Percentiles rank a stretch among this genome's conserved stretches.
Conservation (phyloP, 2,113 vertebrate genomes). For the Larimichthys polyactis region DNA sequence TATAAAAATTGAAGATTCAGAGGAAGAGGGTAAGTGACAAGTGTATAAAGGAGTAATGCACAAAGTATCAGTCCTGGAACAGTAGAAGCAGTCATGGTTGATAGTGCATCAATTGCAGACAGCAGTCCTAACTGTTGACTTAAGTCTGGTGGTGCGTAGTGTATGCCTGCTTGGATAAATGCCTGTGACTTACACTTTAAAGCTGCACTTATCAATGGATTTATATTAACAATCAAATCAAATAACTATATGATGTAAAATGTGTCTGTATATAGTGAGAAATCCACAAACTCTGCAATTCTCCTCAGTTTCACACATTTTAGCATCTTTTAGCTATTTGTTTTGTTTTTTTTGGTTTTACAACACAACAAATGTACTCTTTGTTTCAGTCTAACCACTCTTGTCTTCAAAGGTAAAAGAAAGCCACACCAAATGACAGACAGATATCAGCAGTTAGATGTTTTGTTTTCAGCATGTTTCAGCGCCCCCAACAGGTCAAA, state of each 20-base stretch:
- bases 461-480: neutral
- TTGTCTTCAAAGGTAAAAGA: neutral
- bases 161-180: neutral
- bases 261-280: neutral
- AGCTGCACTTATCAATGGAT: neutral
- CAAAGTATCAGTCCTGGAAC: no score
- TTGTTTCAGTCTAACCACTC: neutral
- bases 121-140: no score
- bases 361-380: neutral
- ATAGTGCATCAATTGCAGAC: no score
- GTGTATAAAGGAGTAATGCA: no score
- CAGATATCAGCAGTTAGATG: neutral
- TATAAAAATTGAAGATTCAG: no score
- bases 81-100: no score
- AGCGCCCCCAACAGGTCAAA: neutral
- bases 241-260: neutral
- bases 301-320: neutral
- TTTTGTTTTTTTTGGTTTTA: neutral
- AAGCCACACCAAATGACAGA: neutral
- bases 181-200: neutral
- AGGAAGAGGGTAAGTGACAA: no score
- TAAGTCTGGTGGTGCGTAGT: no score
- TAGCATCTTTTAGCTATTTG: neutral
- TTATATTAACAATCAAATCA: neutral
- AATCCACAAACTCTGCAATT: neutral